A percentile compares a stretch with the other conserved stretches of the same genome.
Evolutionary conservation across 2,797 vertebrate species (phyloP).

Genomic region (Sternotherus odoratus): DNA sequence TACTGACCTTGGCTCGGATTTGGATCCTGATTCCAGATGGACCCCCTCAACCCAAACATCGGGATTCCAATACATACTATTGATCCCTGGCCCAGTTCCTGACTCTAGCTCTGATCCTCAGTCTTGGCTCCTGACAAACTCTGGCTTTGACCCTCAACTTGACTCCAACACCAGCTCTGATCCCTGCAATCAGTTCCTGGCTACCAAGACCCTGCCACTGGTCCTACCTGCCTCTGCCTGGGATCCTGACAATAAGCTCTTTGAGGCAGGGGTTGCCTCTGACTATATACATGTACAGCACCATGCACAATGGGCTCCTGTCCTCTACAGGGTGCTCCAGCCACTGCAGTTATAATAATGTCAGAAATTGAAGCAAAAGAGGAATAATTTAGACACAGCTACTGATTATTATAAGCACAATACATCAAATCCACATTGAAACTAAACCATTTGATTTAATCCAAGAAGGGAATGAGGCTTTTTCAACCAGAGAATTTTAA

Average conservation of each 20-base stretch:
- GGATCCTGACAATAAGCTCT: background rate
- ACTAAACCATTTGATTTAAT: constrained; percentile 50
- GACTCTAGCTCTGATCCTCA: background rate
- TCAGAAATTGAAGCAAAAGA: background rate
- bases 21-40: background rate
- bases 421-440: background rate
- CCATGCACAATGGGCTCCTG: background rate
- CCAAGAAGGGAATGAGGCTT: background rate
- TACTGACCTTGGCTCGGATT: background rate
- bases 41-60: background rate
- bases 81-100: background rate
- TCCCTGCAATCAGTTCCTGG: background rate
- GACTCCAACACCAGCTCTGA: background rate
- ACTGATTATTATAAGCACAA: background rate
- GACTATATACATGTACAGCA: background rate
- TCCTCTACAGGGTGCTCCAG: background rate
- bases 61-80: background rate
- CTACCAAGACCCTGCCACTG: background rate
- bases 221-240: background rate
- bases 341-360: background rate
- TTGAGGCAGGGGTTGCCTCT: background rate
- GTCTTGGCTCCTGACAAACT: background rate
- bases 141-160: background rate
- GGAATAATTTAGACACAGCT: background rate
- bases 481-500: background rate